Evolutionary conservation across 1,140 invertebrate species (phyloP).

Genomic region (roundworm (Caenorhabditis elegans)): DNA sequence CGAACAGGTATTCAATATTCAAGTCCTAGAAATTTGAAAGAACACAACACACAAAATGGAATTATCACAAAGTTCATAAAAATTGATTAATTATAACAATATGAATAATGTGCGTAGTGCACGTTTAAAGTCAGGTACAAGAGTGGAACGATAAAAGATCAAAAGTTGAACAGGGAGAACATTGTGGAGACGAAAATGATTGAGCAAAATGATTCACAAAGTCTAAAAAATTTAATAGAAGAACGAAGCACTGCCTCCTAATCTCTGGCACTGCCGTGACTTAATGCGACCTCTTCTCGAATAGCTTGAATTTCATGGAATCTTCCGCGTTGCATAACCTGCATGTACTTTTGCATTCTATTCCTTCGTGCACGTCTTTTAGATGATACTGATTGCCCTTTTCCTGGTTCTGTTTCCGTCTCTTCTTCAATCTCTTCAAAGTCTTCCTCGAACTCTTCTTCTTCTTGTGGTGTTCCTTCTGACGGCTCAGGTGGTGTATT

Average conservation of each 20-base stretch:
- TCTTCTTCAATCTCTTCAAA: conserved; percentile 36
- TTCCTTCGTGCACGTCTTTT: conserved; percentile 48
- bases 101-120: neutral
- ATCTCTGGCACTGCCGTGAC: neutral
- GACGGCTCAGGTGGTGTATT: neutral
- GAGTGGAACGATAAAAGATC: neutral
- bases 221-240: neutral
- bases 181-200: neutral
- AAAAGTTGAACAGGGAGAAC: conserved; percentile 29
- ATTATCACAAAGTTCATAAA: conserved; percentile 29
- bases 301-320: conserved; percentile 64
- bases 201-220: conserved; percentile 14
- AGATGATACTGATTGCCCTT: conserved; percentile 1
- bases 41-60: neutral
- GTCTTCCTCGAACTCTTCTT: conserved; percentile 38
- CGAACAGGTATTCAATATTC: neutral
- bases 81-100: conserved; percentile 1
- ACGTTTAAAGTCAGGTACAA: neutral
- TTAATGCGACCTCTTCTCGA: conserved; percentile 47
- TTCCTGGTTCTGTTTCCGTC: conserved; percentile 17
- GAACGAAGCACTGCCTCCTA: neutral
- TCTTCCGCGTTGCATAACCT: conserved; percentile 58
- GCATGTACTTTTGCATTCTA: conserved; percentile 54
- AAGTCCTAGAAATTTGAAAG: neutral
- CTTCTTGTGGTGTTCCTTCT: neutral